These are phyloP conservation scores for Aplochiton taeniatus DNA, from an alignment of 2,797 vertebrate species.

Conservation along the genomic window DNA sequence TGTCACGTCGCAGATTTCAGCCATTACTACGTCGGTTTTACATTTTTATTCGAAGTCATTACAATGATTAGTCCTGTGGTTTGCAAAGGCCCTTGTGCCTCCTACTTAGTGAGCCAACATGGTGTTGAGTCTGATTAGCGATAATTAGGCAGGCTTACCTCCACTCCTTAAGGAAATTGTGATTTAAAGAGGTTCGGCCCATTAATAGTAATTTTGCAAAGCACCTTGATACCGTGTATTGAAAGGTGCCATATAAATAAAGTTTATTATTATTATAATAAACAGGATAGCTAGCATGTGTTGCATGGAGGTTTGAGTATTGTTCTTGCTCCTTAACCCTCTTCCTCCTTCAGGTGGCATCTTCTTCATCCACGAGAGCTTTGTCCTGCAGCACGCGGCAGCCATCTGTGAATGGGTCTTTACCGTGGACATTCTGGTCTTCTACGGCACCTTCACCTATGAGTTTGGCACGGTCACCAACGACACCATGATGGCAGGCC, in stretches of 20 bases:
- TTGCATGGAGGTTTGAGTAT: background rate
- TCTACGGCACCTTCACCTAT: conserved; percentile 96
- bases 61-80: background rate
- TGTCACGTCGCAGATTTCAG: background rate
- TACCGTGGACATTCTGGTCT: conserved; percentile 93
- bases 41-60: background rate
- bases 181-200: background rate
- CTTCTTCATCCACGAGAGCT: conserved; percentile 94
- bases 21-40: background rate
- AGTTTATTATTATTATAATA: no score
- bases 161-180: background rate
- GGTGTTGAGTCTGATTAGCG: background rate
- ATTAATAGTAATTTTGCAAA: no score
- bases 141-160: conserved; percentile 6
- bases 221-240: no score
- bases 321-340: conserved; percentile 55
- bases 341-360: conserved; percentile 76
- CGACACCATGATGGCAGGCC: conserved; percentile 87
- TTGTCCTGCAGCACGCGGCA: conserved; percentile 89
- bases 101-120: background rate
- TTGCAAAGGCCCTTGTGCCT: no score
- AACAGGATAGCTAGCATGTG: no score
- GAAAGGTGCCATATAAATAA: no score
- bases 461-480: conserved; percentile 94
- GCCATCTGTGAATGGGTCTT: conserved; percentile 97